A percentile compares a stretch with the other conserved stretches of the same genome.
phyloP scores from a whole-genome alignment of 2,797 vertebrate genomes.

The Propithecus deckenii region DNA sequence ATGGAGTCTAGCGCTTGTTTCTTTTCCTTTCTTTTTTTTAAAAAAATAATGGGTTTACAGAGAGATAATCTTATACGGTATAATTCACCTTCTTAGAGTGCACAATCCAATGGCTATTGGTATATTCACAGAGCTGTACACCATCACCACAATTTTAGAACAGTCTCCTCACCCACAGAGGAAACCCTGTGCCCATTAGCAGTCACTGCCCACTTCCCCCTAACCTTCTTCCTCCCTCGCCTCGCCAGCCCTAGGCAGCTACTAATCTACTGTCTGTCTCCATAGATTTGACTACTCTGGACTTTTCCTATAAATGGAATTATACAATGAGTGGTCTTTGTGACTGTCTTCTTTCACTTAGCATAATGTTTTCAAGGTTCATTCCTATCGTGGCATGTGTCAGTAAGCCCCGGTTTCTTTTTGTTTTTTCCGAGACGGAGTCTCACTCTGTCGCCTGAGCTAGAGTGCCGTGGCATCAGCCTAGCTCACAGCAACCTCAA shows the following conservation, averaged over 20 bases:
- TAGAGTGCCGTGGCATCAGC: too few species aligned
- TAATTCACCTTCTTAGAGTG: neutral
- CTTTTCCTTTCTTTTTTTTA: neutral
- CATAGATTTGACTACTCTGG: neutral
- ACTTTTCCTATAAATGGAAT: neutral
- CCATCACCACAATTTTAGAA: neutral
- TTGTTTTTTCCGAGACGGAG: too few species aligned
- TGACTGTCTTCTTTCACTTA: neutral
- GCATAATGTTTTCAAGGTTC: neutral
- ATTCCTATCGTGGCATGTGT: fast-evolving
- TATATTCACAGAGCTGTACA: neutral
- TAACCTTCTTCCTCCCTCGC: too few species aligned
- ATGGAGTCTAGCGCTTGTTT: neutral
- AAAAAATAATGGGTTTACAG: neutral
- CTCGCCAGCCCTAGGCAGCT: neutral
- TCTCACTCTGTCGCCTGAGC: too few species aligned
- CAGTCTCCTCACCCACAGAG: neutral
- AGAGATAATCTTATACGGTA: neutral
- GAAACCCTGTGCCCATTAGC: neutral
- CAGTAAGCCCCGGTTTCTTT: neutral
- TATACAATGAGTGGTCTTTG: neutral
- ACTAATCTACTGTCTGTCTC: neutral
- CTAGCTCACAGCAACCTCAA: too few species aligned
- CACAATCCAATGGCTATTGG: neutral
- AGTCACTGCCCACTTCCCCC: neutral